A percentile compares a stretch with the other conserved stretches of the same genome.
phyloP scores from a whole-genome alignment of 2,113 vertebrate species.

The Passer montanus region DNA sequence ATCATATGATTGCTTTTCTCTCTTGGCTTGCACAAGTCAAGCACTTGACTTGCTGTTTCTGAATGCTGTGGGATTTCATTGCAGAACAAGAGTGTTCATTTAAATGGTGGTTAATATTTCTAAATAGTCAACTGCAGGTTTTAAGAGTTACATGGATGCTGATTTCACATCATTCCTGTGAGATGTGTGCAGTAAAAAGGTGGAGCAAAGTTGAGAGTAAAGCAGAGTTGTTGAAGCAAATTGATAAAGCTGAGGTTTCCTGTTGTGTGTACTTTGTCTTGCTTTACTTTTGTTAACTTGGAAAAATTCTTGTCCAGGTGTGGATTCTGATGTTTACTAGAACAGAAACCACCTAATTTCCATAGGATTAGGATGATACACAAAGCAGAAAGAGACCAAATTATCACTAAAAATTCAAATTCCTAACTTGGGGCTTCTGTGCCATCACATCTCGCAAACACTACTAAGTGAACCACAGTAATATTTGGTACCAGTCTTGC shows the following conservation, averaged over 20 bases:
- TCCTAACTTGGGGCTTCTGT: not conserved
- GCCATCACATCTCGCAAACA: not conserved
- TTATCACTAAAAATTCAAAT: not conserved
- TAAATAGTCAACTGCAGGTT: not conserved
- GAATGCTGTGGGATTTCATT: not conserved
- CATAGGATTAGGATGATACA: not conserved
- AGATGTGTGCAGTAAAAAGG: not conserved
- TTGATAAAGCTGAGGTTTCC: not conserved
- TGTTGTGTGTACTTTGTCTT: not conserved
- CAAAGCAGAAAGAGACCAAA: not conserved
- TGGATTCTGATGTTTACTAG: not conserved
- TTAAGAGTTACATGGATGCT: not conserved
- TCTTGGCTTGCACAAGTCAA: not conserved
- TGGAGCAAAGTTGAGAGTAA: not conserved
- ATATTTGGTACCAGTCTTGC: not conserved
- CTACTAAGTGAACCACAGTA: not conserved
- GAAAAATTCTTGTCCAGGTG: not conserved
- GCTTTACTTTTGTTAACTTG: not conserved
- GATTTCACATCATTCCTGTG: not conserved
- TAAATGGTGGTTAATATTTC: not conserved
- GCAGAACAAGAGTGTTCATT: not conserved
- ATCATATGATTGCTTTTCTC: not conserved
- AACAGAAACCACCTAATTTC: not conserved
- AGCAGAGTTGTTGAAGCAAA: not conserved
- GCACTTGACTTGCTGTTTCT: not conserved